Percentiles rank a stretch among this genome's conserved stretches.
These are phyloP conservation scores for Ophion costatus DNA, from an alignment of 2,888 invertebrate genomes.

Conservation along the genomic window DNA sequence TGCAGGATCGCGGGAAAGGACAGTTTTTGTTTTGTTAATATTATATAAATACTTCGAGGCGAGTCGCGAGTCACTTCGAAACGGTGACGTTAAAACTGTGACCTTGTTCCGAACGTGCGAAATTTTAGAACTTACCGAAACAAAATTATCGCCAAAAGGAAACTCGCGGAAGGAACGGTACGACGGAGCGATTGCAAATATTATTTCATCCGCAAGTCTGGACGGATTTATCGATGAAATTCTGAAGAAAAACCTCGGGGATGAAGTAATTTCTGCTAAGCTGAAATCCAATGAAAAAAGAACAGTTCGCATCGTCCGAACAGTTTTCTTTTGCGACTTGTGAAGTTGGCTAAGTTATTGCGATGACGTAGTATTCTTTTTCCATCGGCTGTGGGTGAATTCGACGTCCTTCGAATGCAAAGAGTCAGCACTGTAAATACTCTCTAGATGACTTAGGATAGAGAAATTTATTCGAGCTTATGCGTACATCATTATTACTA, in stretches of 20 bases:
- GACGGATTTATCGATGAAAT: neutral
- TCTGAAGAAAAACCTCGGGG: neutral
- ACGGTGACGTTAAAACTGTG: neutral
- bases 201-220: neutral
- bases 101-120: neutral
- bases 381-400: neutral
- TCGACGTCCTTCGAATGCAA: conserved; percentile 12
- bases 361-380: neutral
- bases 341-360: neutral
- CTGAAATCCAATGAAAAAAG: neutral
- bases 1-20: neutral
- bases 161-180: neutral
- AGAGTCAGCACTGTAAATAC: conserved; percentile 64
- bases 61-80: conserved; percentile 1
- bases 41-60: conserved; percentile 7
- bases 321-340: neutral
- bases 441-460: conserved; percentile 58
- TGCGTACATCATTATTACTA: conserved; percentile 11
- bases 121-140: neutral
- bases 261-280: neutral
- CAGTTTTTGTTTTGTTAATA: neutral
- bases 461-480: conserved; percentile 64
- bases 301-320: neutral
- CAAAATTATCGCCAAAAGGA: neutral
- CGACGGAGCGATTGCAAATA: neutral